A percentile compares a stretch with the other conserved stretches of the same genome.
phyloP scores from a whole-genome alignment of 2,113 vertebrate genomes.

The Alces alces region DNA sequence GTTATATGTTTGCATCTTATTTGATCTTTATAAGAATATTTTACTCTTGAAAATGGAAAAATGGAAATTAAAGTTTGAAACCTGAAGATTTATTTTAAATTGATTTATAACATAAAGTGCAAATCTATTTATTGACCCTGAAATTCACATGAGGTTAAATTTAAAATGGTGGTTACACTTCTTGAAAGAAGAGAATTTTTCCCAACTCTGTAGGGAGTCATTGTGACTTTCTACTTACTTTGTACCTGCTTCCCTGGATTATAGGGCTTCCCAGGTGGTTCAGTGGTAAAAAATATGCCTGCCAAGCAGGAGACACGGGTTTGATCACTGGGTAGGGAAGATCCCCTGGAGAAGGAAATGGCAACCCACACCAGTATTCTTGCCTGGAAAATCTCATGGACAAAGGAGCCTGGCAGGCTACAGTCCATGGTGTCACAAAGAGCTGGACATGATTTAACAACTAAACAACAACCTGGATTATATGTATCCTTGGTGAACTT shows the following conservation, averaged over 20 bases:
- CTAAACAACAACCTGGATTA: too few relatives aligned
- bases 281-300: neutral
- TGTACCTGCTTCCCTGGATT: neutral
- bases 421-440: neutral
- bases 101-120: neutral
- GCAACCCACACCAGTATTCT: neutral
- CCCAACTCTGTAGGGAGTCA: neutral
- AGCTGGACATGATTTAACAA: neutral
- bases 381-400: neutral
- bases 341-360: neutral
- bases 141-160: neutral
- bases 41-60: neutral
- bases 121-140: neutral
- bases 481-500: too few relatives aligned
- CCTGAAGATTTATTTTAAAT: neutral
- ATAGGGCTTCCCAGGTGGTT: neutral
- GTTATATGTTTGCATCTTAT: neutral
- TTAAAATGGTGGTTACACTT: neutral
- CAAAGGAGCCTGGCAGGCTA: neutral
- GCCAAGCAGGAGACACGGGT: neutral
- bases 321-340: neutral
- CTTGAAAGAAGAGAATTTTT: neutral
- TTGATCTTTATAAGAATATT: neutral
- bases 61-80: neutral
- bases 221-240: neutral